phyloP scores from a whole-genome alignment of 2,888 invertebrate species.

The Morpho achilles region DNA sequence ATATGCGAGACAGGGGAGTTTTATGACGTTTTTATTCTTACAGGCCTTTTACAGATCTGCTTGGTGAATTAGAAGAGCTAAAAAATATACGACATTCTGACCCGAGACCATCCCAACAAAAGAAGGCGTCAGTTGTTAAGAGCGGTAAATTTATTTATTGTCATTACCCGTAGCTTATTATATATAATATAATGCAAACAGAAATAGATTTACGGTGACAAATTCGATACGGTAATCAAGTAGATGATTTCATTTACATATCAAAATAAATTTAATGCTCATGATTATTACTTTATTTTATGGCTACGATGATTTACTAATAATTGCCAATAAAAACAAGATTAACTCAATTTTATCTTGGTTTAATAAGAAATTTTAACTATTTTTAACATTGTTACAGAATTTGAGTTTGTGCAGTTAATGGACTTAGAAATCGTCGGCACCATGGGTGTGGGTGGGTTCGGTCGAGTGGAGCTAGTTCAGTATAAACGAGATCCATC shows the following conservation, averaged over 20 bases:
- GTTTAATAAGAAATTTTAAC: too few relatives aligned
- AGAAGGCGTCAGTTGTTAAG: conserved; percentile 57
- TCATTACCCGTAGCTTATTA: too few relatives aligned
- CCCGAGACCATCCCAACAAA: conserved; percentile 54
- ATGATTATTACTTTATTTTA: too few relatives aligned
- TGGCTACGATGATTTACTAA: too few relatives aligned
- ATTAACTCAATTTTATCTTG: too few relatives aligned
- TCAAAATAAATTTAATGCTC: too few relatives aligned
- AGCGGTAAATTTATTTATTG: conserved; percentile 45
- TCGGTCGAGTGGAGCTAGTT: conserved; percentile 92
- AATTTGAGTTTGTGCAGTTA: conserved; percentile 84
- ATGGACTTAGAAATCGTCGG: conserved; percentile 89
- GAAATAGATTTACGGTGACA: too few relatives aligned
- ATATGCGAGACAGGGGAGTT: too few relatives aligned
- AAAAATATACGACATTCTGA: conserved; percentile 57
- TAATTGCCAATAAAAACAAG: too few relatives aligned
- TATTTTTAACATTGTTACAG: conserved; percentile 38
- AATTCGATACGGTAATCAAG: too few relatives aligned
- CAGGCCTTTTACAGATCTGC: conserved; percentile 88
- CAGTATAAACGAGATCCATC: conserved; percentile 76
- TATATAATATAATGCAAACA: too few relatives aligned
- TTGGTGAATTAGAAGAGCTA: conserved; percentile 88
- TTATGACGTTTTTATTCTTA: conserved; percentile 4
- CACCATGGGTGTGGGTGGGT: conserved; percentile 95
- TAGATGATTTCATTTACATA: too few relatives aligned